Base-by-base conservation (phyloP, 2,113 vertebrate genomes). In the Procavia capensis region DNA sequence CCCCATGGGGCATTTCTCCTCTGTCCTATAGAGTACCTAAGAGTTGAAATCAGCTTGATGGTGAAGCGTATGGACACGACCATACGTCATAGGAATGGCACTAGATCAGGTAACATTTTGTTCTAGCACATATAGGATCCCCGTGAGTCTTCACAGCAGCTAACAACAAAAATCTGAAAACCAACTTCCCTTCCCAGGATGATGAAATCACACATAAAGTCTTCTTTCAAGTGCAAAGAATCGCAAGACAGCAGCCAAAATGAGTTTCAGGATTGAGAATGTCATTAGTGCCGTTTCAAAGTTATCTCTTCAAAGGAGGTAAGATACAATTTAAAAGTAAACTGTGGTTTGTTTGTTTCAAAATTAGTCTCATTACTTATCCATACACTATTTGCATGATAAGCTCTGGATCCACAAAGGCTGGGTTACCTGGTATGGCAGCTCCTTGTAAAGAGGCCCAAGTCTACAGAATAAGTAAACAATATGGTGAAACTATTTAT, bases 401-500 rank as follows among this genome's bases (percentile, higher is more conserved):
- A 89, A 39, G 57, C 45, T 83, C 29, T 76, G 50, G 36, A 57
- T 88, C 85, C 78, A 70, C 41, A 74, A 17, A 84, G 39, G 34
- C 61, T 68, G 78, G 36, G 14, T 16, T 68, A 45, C 27, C 14
- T 5, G 45, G 45, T 29, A 29, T 14, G 25, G 41, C 43, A 43
- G 11, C 25, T 27, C 74, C 41, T 29, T 17, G 25, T 6, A 8
- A 78, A 47, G 27, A 78, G 22, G 13, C n/a, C 22, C 19, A 63
- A 92, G 29, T 57, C 45, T 34, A 83, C 45, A 13, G 22, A 75
- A 63, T 85, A 79, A 89, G 80, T 75, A 85, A 96, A 88, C 41
- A 90, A 34, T 20, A 64, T 47, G 27, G 43, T 16, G 14, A 76
- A 45, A 45, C 41, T 59, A 25, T 70, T 91, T 95, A 31, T 54